A percentile compares a stretch with the other conserved stretches of the same genome.
These are phyloP conservation scores for Calypte anna DNA, from an alignment of 2,113 vertebrate genomes.

Conservation along the genomic window DNA sequence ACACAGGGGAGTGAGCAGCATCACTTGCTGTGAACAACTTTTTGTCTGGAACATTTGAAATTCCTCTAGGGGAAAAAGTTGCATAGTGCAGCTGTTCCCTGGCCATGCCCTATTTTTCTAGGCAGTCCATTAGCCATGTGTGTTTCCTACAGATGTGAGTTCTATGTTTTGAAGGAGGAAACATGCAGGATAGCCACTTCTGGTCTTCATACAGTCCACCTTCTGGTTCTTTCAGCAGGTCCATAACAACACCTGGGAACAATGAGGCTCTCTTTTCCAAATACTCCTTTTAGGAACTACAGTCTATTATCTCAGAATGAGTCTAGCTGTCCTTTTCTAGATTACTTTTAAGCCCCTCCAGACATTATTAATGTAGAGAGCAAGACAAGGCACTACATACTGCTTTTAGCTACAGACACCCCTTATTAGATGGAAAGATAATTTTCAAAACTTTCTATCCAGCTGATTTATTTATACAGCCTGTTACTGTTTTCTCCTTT, in stretches of 20 bases:
- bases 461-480: not conserved
- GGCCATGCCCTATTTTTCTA: slow-evolving; percentile 34
- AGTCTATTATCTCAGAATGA: not conserved
- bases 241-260: slow-evolving; percentile 5
- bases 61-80: slow-evolving; percentile 57
- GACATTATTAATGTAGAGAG: not conserved
- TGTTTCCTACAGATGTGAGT: slow-evolving; percentile 55
- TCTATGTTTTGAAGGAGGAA: slow-evolving; percentile 18
- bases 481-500: not conserved
- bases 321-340: not conserved
- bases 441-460: not conserved
- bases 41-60: not conserved
- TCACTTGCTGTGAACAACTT: not conserved
- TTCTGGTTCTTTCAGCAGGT: slow-evolving; percentile 19
- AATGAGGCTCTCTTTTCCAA: slow-evolving; percentile 32
- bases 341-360: not conserved
- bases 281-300: not conserved
- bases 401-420: not conserved
- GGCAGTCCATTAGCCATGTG: slow-evolving; percentile 54
- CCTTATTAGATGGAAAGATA: not conserved
- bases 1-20: not conserved
- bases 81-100: slow-evolving; percentile 48
- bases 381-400: not conserved
- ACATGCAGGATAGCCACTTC: not conserved
- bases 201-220: not conserved